Evolutionary conservation across 1,140 invertebrate species (phyloP).

Genomic region (Megalopta genalis): DNA sequence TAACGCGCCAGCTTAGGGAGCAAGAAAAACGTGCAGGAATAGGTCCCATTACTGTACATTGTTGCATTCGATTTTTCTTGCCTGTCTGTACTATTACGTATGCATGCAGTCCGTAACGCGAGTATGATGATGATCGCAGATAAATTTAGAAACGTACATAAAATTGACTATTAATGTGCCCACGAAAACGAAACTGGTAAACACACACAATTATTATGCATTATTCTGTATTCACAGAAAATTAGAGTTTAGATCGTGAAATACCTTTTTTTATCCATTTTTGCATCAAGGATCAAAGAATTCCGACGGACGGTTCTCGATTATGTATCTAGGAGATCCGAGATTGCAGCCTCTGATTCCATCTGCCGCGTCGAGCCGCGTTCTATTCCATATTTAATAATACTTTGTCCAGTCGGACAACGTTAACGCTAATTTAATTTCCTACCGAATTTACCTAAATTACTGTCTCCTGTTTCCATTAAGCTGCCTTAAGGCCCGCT

Average conservation of each 20-base stretch:
- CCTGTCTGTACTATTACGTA: too few relatives aligned
- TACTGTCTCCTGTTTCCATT: background rate
- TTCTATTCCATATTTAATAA: background rate
- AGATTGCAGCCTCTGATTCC: conserved; percentile 21
- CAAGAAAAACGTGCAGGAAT: too few relatives aligned
- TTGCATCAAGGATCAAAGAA: conserved; percentile 13
- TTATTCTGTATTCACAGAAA: background rate
- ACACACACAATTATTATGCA: too few relatives aligned
- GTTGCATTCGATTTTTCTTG: too few relatives aligned
- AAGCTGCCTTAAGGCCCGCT: background rate
- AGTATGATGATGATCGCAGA: background rate
- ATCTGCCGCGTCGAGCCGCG: background rate
- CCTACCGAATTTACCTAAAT: conserved; percentile 5
- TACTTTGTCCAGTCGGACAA: conserved; percentile 1
- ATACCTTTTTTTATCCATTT: conserved; percentile 16
- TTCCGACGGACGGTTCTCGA: too few relatives aligned
- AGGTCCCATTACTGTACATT: too few relatives aligned
- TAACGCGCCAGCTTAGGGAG: too few relatives aligned
- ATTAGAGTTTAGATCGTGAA: background rate
- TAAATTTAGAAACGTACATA: background rate
- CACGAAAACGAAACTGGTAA: background rate
- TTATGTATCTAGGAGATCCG: background rate
- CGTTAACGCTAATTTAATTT: conserved; percentile 25
- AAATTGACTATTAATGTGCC: background rate
- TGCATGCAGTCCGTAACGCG: too few relatives aligned